A percentile compares a stretch with the other conserved stretches of the same genome.
phyloP scores from a whole-genome alignment of 1,140 invertebrate genomes.

The Rhizoglyphus robini region DNA sequence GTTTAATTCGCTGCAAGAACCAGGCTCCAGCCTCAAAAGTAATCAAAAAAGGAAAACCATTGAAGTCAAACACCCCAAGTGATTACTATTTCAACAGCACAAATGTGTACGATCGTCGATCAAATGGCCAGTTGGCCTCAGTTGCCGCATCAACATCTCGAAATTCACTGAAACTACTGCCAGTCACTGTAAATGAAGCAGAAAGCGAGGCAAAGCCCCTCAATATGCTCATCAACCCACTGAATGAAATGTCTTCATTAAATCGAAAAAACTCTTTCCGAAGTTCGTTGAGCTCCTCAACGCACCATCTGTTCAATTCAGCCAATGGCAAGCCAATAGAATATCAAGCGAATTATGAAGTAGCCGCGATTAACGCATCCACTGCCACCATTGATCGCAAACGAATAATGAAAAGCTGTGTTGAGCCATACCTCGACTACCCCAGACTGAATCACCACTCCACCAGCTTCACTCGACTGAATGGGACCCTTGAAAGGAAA shows the following conservation, averaged over 20 bases:
- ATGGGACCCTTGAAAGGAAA: constrained; percentile 21
- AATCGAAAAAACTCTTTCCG: constrained; percentile 14
- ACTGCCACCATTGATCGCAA: constrained; percentile 3
- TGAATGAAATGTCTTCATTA: not conserved
- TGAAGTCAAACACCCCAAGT: not conserved
- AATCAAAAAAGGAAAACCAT: not conserved
- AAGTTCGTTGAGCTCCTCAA: not conserved
- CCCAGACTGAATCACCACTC: constrained; percentile 12
- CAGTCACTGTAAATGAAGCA: not conserved
- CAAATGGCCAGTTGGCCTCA: not conserved
- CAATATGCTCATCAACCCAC: not conserved
- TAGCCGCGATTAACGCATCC: not conserved
- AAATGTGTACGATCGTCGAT: constrained; percentile 2
- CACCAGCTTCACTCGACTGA: constrained; percentile 17
- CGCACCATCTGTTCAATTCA: not conserved
- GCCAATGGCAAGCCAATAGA: not conserved
- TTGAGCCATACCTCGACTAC: not conserved
- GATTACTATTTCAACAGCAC: constrained; percentile 9
- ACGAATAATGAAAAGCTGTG: not conserved
- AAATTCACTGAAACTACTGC: not conserved
- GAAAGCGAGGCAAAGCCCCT: not conserved
- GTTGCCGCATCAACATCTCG: not conserved
- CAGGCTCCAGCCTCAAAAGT: not conserved
- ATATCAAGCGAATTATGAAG: not conserved
- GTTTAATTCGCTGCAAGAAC: constrained; percentile 11